Base-by-base conservation (phyloP, 2,797 vertebrate genomes). In the Sebastes kiyomatsui region DNA sequence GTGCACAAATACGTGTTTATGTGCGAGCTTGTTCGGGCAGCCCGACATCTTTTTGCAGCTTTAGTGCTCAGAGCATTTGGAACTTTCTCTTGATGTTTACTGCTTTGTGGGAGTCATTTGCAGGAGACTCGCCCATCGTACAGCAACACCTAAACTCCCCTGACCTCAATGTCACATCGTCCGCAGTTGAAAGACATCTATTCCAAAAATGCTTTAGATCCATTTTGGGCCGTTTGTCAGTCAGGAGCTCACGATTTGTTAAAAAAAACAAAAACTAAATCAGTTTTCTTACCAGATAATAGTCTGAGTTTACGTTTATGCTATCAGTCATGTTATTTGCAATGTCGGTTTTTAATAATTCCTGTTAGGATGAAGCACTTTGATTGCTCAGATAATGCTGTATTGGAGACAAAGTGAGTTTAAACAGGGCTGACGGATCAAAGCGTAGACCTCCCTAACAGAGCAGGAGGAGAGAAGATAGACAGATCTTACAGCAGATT, bases 61-160 rank as follows among this genome's bases (percentile, higher is more conserved):
- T 87, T 80, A 87, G 80, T 80, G 84, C 81, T 82, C 73, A 32
- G 81, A 91, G 84, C 85, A 84, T 93, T 92, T 89, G 89, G 71
- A 86, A 78, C 73, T 89, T 85, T 92, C 91, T 92, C 87, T 91
- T 90, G 79, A 93, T 88, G 92, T 92, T 90, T 59, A 79, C 86
- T 66, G 80, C 87, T 80, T 46, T 65, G 82, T 72, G 76, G 79
- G 60, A 91, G 82, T 54, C 73, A 22, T 81, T 80, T 55, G 77
- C 79, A 55, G 83, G 76, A 79, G 72, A 27, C 80, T 81, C 59
- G 3, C 46, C 82, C 83, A 38, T 88, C 87, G 75, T 13, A 68
- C 69, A 69, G 75, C 80, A 80, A 79, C 88, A 88, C 86, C 85
- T 87, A 65, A 85, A 77, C 86, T 83, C 61, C 33, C 30, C 27